A percentile compares a stretch with the other conserved stretches of the same genome.
Evolutionary conservation across 2,888 invertebrate species (phyloP).

Genomic region (Exocentrus adspersus): DNA sequence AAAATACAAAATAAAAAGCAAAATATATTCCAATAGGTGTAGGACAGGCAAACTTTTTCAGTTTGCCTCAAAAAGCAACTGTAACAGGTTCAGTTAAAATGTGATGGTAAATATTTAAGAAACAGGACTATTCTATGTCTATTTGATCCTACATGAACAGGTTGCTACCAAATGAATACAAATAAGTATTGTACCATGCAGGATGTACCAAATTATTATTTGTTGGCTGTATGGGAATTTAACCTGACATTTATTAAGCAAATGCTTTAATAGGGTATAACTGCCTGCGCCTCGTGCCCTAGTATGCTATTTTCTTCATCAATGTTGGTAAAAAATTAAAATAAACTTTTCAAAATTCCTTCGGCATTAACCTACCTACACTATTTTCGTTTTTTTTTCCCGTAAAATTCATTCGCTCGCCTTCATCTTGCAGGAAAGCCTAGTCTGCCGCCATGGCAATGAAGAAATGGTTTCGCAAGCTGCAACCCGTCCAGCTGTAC

Average conservation of each 20-base stretch:
- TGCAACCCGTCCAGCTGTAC: conserved; percentile 80
- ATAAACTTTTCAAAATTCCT: too few relatives aligned
- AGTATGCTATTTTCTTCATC: too few relatives aligned
- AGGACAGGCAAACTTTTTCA: too few relatives aligned
- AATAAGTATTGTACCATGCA: background rate
- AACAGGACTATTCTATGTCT: background rate
- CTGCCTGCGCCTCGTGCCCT: too few relatives aligned
- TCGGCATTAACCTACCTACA: too few relatives aligned
- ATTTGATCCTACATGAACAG: too few relatives aligned
- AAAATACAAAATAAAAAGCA: too few relatives aligned
- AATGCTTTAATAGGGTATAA: background rate
- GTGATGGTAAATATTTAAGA: background rate
- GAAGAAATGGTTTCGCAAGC: conserved; percentile 79
- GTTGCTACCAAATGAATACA: background rate
- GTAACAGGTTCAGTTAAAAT: too few relatives aligned
- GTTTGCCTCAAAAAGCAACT: too few relatives aligned
- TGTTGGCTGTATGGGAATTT: background rate
- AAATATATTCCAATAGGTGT: too few relatives aligned
- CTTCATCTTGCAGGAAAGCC: conserved; percentile 12
- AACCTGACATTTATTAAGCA: background rate
- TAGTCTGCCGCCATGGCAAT: conserved; percentile 71
- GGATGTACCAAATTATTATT: background rate
- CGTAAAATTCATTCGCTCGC: background rate
- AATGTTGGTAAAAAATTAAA: too few relatives aligned
- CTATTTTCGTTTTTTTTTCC: too few relatives aligned